These are phyloP conservation scores for Parnassius apollo DNA, from an alignment of 2,888 invertebrate genomes.

Conservation along the genomic window DNA sequence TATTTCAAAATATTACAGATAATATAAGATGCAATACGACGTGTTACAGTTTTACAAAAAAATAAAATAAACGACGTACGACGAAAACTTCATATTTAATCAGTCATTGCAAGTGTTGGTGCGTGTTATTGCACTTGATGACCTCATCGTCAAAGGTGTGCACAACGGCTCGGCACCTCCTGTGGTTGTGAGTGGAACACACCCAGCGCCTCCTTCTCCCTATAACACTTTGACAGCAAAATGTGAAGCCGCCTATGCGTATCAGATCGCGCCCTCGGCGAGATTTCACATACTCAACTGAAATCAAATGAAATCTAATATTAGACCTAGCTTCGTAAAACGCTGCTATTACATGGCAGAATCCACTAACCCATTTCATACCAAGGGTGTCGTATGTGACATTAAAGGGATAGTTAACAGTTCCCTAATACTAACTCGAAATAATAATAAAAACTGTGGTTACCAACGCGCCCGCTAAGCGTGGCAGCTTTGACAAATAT, in stretches of 20 bases:
- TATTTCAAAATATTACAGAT: too few species aligned
- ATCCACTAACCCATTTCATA: too few species aligned
- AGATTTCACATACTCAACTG: constrained; percentile 36
- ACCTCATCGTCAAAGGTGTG: constrained; percentile 42
- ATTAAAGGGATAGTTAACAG: too few species aligned
- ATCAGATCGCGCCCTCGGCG: constrained; percentile 33
- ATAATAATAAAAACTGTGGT: too few species aligned
- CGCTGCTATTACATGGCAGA: too few species aligned
- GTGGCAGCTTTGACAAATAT: too few species aligned
- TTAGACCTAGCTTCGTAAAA: neutral
- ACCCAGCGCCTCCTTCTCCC: constrained; percentile 45
- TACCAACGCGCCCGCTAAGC: too few species aligned
- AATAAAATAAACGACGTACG: neutral
- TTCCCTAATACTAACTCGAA: too few species aligned
- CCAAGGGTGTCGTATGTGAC: too few species aligned
- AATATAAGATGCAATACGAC: too few species aligned
- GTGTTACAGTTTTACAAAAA: neutral
- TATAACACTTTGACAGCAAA: constrained; percentile 32
- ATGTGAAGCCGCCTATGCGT: constrained; percentile 39
- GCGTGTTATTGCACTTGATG: constrained; percentile 40
- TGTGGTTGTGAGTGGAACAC: constrained; percentile 49
- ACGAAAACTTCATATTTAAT: neutral
- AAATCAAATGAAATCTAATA: constrained; percentile 17
- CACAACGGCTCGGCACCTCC: constrained; percentile 41
- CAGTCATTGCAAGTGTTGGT: constrained; percentile 21